A percentile compares a stretch with the other conserved stretches of the same genome.
Conservation (phyloP, 2,888 invertebrate genomes). For the Tiphia femorata region DNA sequence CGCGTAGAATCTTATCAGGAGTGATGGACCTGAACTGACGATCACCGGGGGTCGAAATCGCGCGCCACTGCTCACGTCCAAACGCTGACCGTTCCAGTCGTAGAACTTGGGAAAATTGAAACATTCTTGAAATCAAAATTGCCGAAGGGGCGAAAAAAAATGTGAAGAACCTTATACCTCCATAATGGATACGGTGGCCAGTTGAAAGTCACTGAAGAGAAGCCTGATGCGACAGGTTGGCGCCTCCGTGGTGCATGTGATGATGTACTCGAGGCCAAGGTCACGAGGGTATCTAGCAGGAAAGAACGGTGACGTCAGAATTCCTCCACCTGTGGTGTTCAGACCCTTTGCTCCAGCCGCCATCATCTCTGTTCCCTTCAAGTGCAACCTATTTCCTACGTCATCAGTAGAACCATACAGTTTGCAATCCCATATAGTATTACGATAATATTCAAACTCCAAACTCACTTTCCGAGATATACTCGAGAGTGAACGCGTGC, state of each 20-base stretch:
- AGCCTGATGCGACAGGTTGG: slow-evolving; percentile 73
- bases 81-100: slow-evolving; percentile 77
- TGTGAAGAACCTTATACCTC: slow-evolving; percentile 71
- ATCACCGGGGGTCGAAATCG: slow-evolving; percentile 79
- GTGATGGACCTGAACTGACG: slow-evolving; percentile 74
- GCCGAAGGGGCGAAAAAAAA: too few relatives aligned
- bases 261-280: slow-evolving; percentile 76
- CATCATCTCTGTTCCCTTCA: slow-evolving; percentile 54
- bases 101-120: slow-evolving; percentile 71
- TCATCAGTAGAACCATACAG: neutral
- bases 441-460: neutral
- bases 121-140: too few relatives aligned
- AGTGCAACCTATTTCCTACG: slow-evolving; percentile 72
- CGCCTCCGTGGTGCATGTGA: slow-evolving; percentile 73
- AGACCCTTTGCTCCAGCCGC: slow-evolving; percentile 51
- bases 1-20: slow-evolving; percentile 78
- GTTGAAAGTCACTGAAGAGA: slow-evolving; percentile 78
- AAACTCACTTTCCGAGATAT: slow-evolving; percentile 75
- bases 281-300: slow-evolving; percentile 78
- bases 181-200: slow-evolving; percentile 76
- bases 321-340: slow-evolving; percentile 69
- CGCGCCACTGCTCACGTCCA: slow-evolving; percentile 76
- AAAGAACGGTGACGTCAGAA: slow-evolving; percentile 77
- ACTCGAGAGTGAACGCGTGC: slow-evolving; percentile 76
- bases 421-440: neutral